Base-by-base conservation (phyloP, 2,797 vertebrate species). In the Ataeniobius toweri region DNA sequence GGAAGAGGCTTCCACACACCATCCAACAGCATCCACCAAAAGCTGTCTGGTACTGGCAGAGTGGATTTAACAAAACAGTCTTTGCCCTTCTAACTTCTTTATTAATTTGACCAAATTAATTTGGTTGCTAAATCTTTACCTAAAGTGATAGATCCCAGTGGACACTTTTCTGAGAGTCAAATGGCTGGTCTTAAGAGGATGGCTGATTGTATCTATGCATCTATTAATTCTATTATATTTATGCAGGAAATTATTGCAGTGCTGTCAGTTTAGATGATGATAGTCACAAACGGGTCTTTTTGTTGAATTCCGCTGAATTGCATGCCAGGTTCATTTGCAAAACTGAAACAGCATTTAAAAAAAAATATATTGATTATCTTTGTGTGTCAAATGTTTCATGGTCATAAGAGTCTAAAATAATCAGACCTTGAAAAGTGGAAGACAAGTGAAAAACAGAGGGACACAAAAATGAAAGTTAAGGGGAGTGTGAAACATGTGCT, bases 401-500 rank as follows among this genome's bases (percentile, higher is more conserved):
- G 55, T 78, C 31, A 55, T 55, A 48, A 79, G 39, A 77, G 73
- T 77, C 20, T 65, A 50, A 76, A 67, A 79, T 59, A 74, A 81
- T 81, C 14, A 56, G n/a, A 63, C 2, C 44, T 46, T 73, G 68
- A 76, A 71, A 76, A 26, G 67, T 82, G 71, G 74, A 80, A 78
- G 75, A 81, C 31, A 50, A 71, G 73, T 48, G 24, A 85, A 88
- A 78, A 81, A 74, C 83, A 81, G 68, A 71, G 74, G 59, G 86
- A 82, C 78, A 79, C 79, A 75, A 75, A 68, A 69, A 46, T 3
- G 24, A 69, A 69, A 69, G 41, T 39, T 22, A 68, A 83, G 80
- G 77, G 82, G 63, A 81, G 65, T 80, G 85, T 74, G 79, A 81
- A 67, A 75, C 87, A 83, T 80, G 80, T 74, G 77, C 74, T 72